These are phyloP conservation scores for Oligia strigilis DNA, from an alignment of 2,888 invertebrate species.

Conservation along the genomic window DNA sequence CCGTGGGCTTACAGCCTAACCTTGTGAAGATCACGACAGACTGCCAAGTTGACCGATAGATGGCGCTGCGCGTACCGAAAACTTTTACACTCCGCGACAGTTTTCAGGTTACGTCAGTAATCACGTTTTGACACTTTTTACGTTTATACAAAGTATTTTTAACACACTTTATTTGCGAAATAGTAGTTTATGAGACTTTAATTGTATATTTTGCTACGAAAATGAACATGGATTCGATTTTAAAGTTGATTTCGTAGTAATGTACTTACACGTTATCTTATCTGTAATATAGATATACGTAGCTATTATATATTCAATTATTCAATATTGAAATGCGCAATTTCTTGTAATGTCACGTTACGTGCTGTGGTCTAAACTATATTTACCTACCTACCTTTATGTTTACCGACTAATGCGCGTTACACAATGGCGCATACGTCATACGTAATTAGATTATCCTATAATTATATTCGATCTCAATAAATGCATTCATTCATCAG, in stretches of 20 bases:
- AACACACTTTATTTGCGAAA: constrained; percentile 27
- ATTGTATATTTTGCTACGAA: constrained; percentile 11
- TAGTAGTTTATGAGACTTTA: constrained; percentile 4
- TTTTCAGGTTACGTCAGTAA: constrained; percentile 71
- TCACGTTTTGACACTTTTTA: constrained; percentile 54
- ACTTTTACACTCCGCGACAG: constrained; percentile 54
- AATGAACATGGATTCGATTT: constrained; percentile 21
- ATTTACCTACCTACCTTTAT: constrained; percentile 27
- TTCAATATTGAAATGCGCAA: constrained; percentile 74
- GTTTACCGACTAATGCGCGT: constrained; percentile 40
- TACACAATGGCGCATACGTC: constrained; percentile 49
- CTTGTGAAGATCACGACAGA: constrained; percentile 70
- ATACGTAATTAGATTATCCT: constrained; percentile 53
- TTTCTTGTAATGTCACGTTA: constrained; percentile 66
- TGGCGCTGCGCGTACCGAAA: constrained; percentile 80
- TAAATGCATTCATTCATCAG: constrained; percentile 23
- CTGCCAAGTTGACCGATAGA: constrained; percentile 84
- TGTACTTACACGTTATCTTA: constrained; percentile 71
- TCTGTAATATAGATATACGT: constrained; percentile 71
- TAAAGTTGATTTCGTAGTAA: constrained; percentile 35
- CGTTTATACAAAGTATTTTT: constrained; percentile 41
- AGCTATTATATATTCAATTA: constrained; percentile 73
- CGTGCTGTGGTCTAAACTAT: constrained; percentile 43
- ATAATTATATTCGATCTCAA: constrained; percentile 34
- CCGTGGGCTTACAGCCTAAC: constrained; percentile 69